Percentiles rank a stretch among this genome's conserved stretches.
phyloP scores from a whole-genome alignment of 2,888 invertebrate species.

The Idaea biselata region DNA sequence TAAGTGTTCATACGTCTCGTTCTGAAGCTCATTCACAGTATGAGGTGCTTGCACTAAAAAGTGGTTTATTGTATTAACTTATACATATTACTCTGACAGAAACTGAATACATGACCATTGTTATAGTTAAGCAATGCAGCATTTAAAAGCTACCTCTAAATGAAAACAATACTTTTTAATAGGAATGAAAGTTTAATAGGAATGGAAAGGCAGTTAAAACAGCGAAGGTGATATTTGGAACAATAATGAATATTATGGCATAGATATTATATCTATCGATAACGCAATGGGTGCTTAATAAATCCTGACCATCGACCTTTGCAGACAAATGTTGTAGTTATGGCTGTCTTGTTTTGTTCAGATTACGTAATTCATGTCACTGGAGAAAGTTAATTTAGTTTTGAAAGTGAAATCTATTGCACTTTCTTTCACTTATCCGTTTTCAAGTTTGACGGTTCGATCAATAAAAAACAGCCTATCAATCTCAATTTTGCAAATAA shows the following conservation, averaged over 20 bases:
- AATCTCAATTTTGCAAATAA: slow-evolving; percentile 32
- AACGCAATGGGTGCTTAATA: slow-evolving; percentile 27
- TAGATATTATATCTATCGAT: slow-evolving; percentile 27
- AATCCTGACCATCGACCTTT: slow-evolving; percentile 61
- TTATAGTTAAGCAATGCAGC: slow-evolving; percentile 15
- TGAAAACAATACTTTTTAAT: slow-evolving; percentile 14
- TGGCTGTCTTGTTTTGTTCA: slow-evolving; percentile 70
- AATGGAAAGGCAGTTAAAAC: not conserved
- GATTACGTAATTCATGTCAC: slow-evolving; percentile 78
- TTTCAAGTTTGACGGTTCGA: slow-evolving; percentile 63
- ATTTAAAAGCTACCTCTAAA: slow-evolving; percentile 21
- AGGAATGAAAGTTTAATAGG: no score
- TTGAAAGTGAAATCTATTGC: slow-evolving; percentile 81
- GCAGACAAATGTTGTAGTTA: slow-evolving; percentile 68
- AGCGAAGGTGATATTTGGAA: slow-evolving; percentile 4
- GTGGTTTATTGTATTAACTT: slow-evolving; percentile 31
- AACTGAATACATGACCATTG: slow-evolving; percentile 16
- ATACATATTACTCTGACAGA: slow-evolving; percentile 21
- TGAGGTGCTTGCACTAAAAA: slow-evolving; percentile 44
- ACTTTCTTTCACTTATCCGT: slow-evolving; percentile 78
- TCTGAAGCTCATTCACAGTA: slow-evolving; percentile 48
- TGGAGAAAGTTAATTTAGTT: slow-evolving; percentile 81
- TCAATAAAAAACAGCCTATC: slow-evolving; percentile 41
- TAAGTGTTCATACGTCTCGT: slow-evolving; percentile 21
- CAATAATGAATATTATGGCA: slow-evolving; percentile 18